phyloP scores from a whole-genome alignment of 2,888 invertebrate genomes.

The Yponomeuta cagnagella region DNA sequence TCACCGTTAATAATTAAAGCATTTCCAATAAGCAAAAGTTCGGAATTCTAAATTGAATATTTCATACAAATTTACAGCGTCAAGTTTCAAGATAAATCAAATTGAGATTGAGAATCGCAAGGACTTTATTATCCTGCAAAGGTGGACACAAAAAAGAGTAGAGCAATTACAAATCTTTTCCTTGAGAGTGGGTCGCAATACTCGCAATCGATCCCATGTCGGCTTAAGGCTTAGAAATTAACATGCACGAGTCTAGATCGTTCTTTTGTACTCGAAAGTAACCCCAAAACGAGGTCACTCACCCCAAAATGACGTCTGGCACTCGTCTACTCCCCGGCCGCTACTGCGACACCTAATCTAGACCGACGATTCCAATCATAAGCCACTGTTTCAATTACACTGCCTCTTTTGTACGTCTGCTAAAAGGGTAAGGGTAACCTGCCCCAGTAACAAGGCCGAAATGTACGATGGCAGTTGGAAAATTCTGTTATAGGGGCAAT shows the following conservation, averaged over 20 bases:
- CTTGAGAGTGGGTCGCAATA: background rate
- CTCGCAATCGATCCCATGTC: background rate
- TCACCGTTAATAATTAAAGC: background rate
- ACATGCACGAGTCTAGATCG: slow-evolving; percentile 6
- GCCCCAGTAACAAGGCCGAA: slow-evolving; percentile 29
- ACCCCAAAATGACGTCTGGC: slow-evolving; percentile 47
- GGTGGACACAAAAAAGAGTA: background rate
- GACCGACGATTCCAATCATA: slow-evolving; percentile 19
- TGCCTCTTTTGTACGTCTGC: slow-evolving; percentile 30
- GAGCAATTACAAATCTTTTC: background rate
- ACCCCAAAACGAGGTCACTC: slow-evolving; percentile 47
- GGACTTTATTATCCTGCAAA: too few relatives aligned
- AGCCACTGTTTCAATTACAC: slow-evolving; percentile 34
- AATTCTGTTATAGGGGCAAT: background rate
- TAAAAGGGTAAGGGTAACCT: slow-evolving; percentile 20
- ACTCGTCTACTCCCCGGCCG: slow-evolving; percentile 49
- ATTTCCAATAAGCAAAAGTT: too few relatives aligned
- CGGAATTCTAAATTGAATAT: too few relatives aligned
- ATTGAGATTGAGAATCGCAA: too few relatives aligned
- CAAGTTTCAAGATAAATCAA: background rate
- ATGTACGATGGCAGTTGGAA: slow-evolving; percentile 27
- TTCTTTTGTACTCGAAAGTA: slow-evolving; percentile 27
- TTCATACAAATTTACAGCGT: too few relatives aligned
- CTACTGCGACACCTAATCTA: slow-evolving; percentile 28
- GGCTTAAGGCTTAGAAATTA: background rate